These are phyloP conservation scores for Microchrysa polita DNA, from an alignment of 2,888 invertebrate species.

Conservation along the genomic window DNA sequence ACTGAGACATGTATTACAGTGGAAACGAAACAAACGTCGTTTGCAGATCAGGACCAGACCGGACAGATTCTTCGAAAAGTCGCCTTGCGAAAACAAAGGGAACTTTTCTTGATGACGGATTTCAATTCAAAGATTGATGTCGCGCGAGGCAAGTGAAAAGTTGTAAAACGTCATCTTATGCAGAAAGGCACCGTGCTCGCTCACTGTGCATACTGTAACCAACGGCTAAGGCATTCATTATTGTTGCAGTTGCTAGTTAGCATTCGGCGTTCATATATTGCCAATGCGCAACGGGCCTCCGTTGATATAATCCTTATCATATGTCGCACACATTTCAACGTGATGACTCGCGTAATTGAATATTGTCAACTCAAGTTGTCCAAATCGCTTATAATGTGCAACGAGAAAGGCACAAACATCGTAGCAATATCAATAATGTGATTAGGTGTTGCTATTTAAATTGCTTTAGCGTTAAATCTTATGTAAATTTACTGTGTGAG, in stretches of 20 bases:
- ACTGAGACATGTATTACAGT: too few relatives aligned
- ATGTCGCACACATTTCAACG: not conserved
- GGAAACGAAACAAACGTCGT: conserved; percentile 33
- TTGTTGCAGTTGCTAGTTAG: conserved; percentile 7
- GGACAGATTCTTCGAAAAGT: conserved; percentile 25
- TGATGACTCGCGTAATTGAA: conserved; percentile 25
- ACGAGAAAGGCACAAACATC: conserved; percentile 28
- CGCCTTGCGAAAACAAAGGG: conserved; percentile 32
- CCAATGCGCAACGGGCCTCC: not conserved
- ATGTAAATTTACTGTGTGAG: too few relatives aligned
- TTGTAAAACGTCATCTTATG: conserved; percentile 45
- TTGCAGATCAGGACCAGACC: conserved; percentile 12
- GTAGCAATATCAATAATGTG: conserved; percentile 20
- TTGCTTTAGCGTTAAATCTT: not conserved
- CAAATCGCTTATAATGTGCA: conserved; percentile 19
- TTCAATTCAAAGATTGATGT: conserved; percentile 37
- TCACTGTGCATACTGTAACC: not conserved
- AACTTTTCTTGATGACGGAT: conserved; percentile 32
- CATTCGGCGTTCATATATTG: conserved; percentile 16
- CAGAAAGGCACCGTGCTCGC: conserved; percentile 30
- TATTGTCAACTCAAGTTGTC: conserved; percentile 24
- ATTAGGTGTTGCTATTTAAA: conserved; percentile 16
- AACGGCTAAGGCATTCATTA: conserved; percentile 30
- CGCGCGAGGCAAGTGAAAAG: conserved; percentile 40
- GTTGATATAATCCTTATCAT: conserved; percentile 37